Evolutionary conservation across 2,888 invertebrate genomes (phyloP).

Genomic region (Agonopterix arenella): DNA sequence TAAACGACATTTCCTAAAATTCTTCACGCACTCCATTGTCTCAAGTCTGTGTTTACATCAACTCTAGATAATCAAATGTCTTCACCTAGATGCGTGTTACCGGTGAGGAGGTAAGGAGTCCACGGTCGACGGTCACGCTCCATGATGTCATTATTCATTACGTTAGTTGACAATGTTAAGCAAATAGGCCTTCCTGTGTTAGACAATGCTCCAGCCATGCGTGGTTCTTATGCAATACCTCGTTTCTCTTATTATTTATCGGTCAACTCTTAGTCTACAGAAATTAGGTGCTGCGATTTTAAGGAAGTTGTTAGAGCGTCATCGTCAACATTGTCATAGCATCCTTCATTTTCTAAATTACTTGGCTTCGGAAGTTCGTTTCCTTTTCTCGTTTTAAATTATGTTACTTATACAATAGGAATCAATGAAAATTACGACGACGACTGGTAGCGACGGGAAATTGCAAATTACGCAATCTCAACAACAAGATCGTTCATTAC

Average conservation of each 20-base stretch:
- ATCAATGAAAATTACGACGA: too few species aligned
- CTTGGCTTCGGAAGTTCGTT: too few species aligned
- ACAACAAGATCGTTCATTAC: too few species aligned
- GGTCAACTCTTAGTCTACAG: too few species aligned
- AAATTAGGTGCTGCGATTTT: too few species aligned
- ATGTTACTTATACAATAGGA: too few species aligned
- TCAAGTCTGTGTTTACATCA: background rate
- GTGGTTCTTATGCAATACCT: constrained; percentile 2
- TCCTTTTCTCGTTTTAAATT: too few species aligned
- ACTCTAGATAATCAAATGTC: constrained; percentile 1
- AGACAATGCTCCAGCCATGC: constrained; percentile 5
- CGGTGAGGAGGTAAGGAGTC: constrained; percentile 30
- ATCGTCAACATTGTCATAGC: too few species aligned
- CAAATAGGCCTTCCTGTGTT: constrained; percentile 9
- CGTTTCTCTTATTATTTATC: background rate
- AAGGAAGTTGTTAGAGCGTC: too few species aligned
- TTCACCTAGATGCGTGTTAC: constrained; percentile 22
- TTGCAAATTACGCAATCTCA: too few species aligned
- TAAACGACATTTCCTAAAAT: background rate
- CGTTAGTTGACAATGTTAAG: constrained; percentile 10
- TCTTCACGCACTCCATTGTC: background rate
- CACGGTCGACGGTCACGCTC: constrained; percentile 38
- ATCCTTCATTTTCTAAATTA: too few species aligned
- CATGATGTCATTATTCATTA: constrained; percentile 14
- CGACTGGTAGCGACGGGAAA: too few species aligned